Evolutionary conservation across 2,797 vertebrate genomes (phyloP).

Genomic region (Loriculus beryllinus): DNA sequence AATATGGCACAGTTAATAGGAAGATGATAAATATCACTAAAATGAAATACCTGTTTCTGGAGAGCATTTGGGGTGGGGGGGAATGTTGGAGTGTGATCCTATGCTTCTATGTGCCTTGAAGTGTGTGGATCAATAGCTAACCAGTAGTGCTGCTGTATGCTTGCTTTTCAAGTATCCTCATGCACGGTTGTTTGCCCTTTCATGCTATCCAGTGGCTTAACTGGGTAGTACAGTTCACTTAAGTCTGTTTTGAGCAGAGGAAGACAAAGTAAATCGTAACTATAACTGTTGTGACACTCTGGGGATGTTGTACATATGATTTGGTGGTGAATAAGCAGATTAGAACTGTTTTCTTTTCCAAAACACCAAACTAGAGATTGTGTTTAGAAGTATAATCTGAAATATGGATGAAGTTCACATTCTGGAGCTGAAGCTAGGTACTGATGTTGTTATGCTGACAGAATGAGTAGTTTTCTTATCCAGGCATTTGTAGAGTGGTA

Average conservation of each 20-base stretch:
- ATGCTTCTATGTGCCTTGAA: background rate
- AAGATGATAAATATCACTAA: background rate
- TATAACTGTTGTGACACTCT: background rate
- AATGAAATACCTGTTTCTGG: background rate
- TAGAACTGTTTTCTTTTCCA: background rate
- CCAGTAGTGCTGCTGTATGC: background rate
- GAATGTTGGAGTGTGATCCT: background rate
- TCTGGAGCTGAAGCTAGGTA: background rate
- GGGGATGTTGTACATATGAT: background rate
- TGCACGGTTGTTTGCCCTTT: background rate
- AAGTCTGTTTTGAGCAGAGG: background rate
- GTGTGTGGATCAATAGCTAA: background rate
- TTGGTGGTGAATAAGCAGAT: background rate
- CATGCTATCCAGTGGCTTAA: conserved; percentile 47
- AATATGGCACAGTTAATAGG: background rate
- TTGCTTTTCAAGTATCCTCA: background rate
- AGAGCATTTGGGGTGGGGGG: background rate
- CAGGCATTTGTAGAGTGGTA: background rate
- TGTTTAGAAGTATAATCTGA: background rate
- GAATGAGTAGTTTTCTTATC: background rate
- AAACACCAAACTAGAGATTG: background rate
- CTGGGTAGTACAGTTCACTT: conserved; percentile 4
- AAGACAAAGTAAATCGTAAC: background rate
- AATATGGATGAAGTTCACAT: background rate
- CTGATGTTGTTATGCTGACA: background rate